Evolutionary conservation across 2,797 vertebrate genomes (phyloP).

Genomic region (Syngnathus rostellatus): DNA sequence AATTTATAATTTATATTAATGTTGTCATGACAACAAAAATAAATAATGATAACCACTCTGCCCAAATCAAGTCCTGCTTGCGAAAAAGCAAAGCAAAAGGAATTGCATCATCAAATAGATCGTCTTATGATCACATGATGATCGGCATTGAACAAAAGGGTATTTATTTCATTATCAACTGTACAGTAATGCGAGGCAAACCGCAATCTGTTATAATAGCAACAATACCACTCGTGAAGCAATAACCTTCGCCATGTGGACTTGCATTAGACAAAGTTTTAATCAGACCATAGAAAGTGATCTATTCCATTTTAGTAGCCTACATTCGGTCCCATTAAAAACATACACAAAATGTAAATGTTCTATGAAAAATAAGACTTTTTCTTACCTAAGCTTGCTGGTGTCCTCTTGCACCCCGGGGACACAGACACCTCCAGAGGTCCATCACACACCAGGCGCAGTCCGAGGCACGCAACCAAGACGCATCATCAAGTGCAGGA

Average conservation of each 20-base stretch:
- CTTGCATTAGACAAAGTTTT: background rate
- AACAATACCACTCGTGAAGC: background rate
- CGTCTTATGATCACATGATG: background rate
- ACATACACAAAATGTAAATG: too few relatives aligned
- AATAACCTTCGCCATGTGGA: background rate
- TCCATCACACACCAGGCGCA: constrained; percentile 35
- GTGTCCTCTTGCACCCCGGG: constrained; percentile 30
- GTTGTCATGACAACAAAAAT: background rate
- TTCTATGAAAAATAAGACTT: background rate
- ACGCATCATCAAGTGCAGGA: constrained; percentile 8
- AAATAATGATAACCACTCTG: background rate
- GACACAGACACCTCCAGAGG: constrained; percentile 29
- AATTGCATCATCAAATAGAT: background rate
- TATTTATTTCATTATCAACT: background rate
- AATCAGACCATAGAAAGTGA: too few relatives aligned
- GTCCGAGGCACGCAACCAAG: constrained; percentile 17
- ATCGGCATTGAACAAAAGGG: background rate
- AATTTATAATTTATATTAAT: constrained; percentile 1
- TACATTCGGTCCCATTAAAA: too few relatives aligned
- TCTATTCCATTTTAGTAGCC: too few relatives aligned
- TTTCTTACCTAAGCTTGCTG: constrained; percentile 41
- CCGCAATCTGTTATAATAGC: background rate
- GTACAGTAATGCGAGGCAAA: background rate
- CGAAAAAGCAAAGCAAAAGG: background rate
- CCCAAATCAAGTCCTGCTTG: background rate